Percentiles rank a stretch among this genome's conserved stretches.
These are phyloP conservation scores for Palloptera scutellata DNA, from an alignment of 2,888 invertebrate genomes.

Conservation along the genomic window DNA sequence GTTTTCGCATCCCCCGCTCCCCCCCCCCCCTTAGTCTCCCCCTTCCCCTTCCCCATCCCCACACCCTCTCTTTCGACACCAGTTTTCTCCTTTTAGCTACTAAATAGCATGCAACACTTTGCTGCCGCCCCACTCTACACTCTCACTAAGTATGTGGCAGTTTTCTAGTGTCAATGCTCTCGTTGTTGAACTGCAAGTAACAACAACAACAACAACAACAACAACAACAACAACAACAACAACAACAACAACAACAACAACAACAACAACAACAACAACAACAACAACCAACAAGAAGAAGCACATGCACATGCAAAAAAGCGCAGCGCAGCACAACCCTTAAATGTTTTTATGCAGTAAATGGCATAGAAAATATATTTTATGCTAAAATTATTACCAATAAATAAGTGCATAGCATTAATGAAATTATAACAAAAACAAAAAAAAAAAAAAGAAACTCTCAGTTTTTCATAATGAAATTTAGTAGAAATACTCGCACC, in stretches of 20 bases:
- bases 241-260: no score
- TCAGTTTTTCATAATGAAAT: no score
- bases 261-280: no score
- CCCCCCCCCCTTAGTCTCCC: no score
- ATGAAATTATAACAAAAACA: slow-evolving; percentile 17
- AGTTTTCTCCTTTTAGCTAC: no score
- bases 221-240: slow-evolving; percentile 1
- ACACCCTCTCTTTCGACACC: no score
- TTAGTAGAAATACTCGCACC: no score
- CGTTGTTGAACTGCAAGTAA: slow-evolving; percentile 13
- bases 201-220: not conserved
- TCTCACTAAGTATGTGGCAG: not conserved
- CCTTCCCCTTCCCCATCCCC: no score
- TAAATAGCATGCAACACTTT: no score
- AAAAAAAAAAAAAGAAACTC: not conserved
- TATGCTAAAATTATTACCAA: slow-evolving; percentile 41
- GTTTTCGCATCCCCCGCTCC: no score
- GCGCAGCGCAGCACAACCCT: not conserved
- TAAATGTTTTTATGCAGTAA: slow-evolving; percentile 18
- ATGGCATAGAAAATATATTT: slow-evolving; percentile 41
- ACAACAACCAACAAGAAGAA: no score
- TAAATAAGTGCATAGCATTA: slow-evolving; percentile 33
- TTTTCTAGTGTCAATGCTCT: not conserved
- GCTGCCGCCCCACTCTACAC: no score
- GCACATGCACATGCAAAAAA: not conserved